phyloP scores from a whole-genome alignment of 2,888 invertebrate species.

The Octonoba sinensis region DNA sequence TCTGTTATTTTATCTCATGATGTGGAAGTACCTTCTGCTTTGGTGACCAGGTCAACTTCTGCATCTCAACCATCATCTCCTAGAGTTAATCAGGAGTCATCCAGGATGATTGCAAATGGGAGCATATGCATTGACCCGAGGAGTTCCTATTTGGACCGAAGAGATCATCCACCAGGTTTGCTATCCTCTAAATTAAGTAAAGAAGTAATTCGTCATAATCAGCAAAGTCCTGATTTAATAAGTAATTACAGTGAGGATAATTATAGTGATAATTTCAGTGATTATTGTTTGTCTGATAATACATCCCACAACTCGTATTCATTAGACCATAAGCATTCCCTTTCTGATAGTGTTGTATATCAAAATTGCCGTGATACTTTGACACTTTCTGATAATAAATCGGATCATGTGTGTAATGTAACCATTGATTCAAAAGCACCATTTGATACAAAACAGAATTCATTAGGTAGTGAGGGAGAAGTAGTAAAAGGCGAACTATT shows the following conservation, averaged over 20 bases:
- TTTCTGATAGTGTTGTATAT: constrained; percentile 64
- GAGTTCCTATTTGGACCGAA: constrained; percentile 53
- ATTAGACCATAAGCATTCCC: constrained; percentile 64
- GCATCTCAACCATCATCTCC: constrained; percentile 62
- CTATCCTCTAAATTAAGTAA: constrained; percentile 62
- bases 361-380: constrained; percentile 59
- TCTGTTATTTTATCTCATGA: constrained; percentile 61
- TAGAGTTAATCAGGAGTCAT: constrained; percentile 50
- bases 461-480: constrained; percentile 64
- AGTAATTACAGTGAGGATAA: constrained; percentile 65
- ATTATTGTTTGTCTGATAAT: constrained; percentile 62
- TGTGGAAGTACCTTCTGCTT: constrained; percentile 45
- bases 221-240: constrained; percentile 64
- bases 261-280: constrained; percentile 62
- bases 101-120: constrained; percentile 62
- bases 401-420: constrained; percentile 61
- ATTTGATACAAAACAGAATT: constrained; percentile 61
- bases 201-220: constrained; percentile 49
- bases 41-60: constrained; percentile 52
- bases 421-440: constrained; percentile 64
- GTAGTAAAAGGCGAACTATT: constrained; percentile 59
- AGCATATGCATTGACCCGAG: constrained; percentile 60
- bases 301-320: constrained; percentile 66
- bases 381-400: constrained; percentile 57
- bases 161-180: constrained; percentile 66